Percentiles rank a stretch among this genome's conserved stretches.
phyloP scores from a whole-genome alignment of 1,140 invertebrate species.

The Brachionus rubens region DNA sequence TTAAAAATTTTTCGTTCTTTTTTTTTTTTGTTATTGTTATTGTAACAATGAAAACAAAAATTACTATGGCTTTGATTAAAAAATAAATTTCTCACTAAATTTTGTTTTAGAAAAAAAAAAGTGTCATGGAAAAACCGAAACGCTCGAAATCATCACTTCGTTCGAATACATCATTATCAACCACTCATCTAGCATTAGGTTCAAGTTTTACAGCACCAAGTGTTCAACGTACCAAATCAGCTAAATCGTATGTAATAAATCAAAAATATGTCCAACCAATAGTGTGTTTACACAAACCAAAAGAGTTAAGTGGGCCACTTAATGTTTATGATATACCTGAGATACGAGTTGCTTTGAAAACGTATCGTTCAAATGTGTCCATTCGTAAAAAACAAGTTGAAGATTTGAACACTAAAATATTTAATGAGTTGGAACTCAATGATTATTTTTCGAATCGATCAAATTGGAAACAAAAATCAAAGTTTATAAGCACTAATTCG shows the following conservation, averaged over 20 bases:
- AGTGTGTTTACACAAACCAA: background rate
- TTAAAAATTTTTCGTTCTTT: no score
- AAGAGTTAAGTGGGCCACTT: conserved; percentile 7
- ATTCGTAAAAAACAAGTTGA: conserved; percentile 2
- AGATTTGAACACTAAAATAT: background rate
- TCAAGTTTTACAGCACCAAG: background rate
- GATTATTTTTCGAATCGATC: conserved; percentile 4
- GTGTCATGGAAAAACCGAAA: background rate
- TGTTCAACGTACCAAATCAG: background rate
- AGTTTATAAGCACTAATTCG: background rate
- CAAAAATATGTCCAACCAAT: conserved; percentile 13
- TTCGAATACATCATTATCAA: background rate
- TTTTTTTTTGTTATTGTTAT: no score
- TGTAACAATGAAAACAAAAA: no score
- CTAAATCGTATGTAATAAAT: background rate
- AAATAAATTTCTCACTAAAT: background rate
- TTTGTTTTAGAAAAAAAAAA: background rate
- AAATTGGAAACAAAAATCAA: background rate
- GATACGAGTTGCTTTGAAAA: background rate
- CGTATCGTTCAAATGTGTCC: background rate
- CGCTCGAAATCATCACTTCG: background rate
- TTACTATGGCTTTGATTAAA: no score
- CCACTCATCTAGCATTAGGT: background rate
- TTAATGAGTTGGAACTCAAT: background rate
- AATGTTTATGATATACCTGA: conserved; percentile 31